phyloP scores from a whole-genome alignment of 2,888 invertebrate genomes.

The Pyrrhia umbra region DNA sequence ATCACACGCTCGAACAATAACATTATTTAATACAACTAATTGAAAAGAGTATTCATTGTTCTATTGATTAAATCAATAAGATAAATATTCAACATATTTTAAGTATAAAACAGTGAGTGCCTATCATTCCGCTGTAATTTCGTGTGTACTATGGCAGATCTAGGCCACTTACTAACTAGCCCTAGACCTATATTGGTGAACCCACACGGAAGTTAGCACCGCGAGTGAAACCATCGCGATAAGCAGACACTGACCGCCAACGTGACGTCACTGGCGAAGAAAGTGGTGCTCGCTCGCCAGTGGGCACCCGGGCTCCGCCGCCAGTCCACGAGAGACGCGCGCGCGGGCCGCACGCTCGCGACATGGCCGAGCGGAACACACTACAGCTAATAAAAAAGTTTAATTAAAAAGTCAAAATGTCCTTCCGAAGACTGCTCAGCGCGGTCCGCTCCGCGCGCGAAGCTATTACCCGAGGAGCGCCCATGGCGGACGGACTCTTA shows the following conservation, averaged over 20 bases:
- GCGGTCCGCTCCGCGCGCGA: conserved; percentile 84
- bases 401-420: conserved; percentile 71
- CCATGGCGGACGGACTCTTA: conserved; percentile 82
- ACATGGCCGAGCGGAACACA: conserved; percentile 64
- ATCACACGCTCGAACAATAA: neutral
- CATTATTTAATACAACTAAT: neutral
- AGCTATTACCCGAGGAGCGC: conserved; percentile 80
- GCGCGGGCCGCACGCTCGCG: conserved; percentile 70
- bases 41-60: neutral
- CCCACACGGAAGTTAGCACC: conserved; percentile 63
- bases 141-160: conserved; percentile 8
- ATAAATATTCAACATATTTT: neutral
- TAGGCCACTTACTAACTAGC: conserved; percentile 43
- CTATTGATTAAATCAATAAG: neutral
- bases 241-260: conserved; percentile 70
- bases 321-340: conserved; percentile 75
- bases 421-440: conserved; percentile 81
- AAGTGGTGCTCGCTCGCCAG: conserved; percentile 53
- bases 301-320: conserved; percentile 24
- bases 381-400: conserved; percentile 51
- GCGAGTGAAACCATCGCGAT: conserved; percentile 67
- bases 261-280: conserved; percentile 72
- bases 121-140: neutral
- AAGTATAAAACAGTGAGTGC: conserved; percentile 7
- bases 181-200: conserved; percentile 59